Conservation (phyloP, 2,113 vertebrate genomes). For the Misgurnus mizolepis region DNA sequence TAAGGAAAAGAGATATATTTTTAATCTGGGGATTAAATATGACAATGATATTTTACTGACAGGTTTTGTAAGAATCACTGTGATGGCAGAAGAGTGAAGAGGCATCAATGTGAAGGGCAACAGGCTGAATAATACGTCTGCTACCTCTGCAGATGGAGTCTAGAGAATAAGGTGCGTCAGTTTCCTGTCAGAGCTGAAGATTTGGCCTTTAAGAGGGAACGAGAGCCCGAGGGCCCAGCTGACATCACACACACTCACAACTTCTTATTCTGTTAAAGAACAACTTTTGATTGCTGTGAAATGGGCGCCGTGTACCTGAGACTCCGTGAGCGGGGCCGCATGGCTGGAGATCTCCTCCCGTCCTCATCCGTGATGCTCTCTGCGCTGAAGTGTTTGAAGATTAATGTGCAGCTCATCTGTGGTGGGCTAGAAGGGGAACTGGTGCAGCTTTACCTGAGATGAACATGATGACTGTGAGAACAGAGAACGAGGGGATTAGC, state of each 20-base stretch:
- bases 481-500: slow-evolving; percentile 70
- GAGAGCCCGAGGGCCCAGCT: slow-evolving; percentile 11
- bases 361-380: slow-evolving; percentile 96
- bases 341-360: slow-evolving; percentile 86
- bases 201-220: slow-evolving; percentile 47
- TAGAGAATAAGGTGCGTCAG: slow-evolving; percentile 24
- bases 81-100: not conserved
- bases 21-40: not conserved
- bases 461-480: slow-evolving; percentile 97
- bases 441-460: slow-evolving; percentile 98
- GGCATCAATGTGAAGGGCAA: slow-evolving; percentile 31
- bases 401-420: slow-evolving; percentile 94
- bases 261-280: not conserved
- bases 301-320: slow-evolving; percentile 75
- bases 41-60: not conserved
- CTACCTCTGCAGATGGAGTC: slow-evolving; percentile 27
- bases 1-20: too few relatives aligned
- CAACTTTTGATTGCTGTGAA: slow-evolving; percentile 16
- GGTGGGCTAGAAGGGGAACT: slow-evolving; percentile 97
- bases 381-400: slow-evolving; percentile 98
- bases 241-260: slow-evolving; percentile 5
- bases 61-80: not conserved
- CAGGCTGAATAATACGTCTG: slow-evolving; percentile 18
- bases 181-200: slow-evolving; percentile 40
- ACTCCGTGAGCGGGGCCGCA: slow-evolving; percentile 93